Evolutionary conservation across 2,888 invertebrate species (phyloP).

Genomic region (Drosophila lutescens): DNA sequence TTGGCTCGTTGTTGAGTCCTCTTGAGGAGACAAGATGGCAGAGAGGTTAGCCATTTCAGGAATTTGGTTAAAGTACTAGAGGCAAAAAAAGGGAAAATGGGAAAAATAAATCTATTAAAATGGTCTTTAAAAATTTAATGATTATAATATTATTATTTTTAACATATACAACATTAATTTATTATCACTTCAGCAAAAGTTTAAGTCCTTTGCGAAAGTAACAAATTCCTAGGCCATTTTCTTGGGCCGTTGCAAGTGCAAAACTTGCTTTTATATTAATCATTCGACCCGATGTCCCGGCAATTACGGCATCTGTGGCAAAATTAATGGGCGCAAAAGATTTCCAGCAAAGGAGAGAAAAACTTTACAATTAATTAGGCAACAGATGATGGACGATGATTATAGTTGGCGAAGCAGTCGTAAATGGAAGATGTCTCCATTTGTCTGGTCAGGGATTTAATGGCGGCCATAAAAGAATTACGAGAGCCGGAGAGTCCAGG

Average conservation of each 20-base stretch:
- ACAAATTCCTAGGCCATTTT: constrained; percentile 4
- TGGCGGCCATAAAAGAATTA: constrained; percentile 69
- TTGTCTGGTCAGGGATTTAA: constrained; percentile 66
- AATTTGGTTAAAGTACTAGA: background rate
- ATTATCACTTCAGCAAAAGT: background rate
- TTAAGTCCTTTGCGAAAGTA: background rate
- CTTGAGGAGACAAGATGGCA: too few species aligned
- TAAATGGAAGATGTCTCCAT: constrained; percentile 55
- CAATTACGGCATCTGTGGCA: constrained; percentile 73
- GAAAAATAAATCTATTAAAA: too few species aligned
- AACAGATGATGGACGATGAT: constrained; percentile 78
- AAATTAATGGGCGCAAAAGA: constrained; percentile 68
- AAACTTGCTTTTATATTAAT: constrained; percentile 74
- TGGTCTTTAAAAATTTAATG: too few species aligned
- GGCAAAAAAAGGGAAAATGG: background rate
- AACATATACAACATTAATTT: too few species aligned
- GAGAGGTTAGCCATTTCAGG: background rate
- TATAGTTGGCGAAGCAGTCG: constrained; percentile 43
- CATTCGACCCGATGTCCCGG: constrained; percentile 46
- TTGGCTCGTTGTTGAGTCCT: background rate
- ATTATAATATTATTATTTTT: too few species aligned
- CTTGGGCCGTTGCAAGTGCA: constrained; percentile 48
- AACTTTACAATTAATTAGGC: constrained; percentile 79
- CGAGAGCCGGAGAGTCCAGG: constrained; percentile 38
- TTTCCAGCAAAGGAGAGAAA: constrained; percentile 32